phyloP scores from a whole-genome alignment of 2,888 invertebrate species.

The Pammene fasciana region DNA sequence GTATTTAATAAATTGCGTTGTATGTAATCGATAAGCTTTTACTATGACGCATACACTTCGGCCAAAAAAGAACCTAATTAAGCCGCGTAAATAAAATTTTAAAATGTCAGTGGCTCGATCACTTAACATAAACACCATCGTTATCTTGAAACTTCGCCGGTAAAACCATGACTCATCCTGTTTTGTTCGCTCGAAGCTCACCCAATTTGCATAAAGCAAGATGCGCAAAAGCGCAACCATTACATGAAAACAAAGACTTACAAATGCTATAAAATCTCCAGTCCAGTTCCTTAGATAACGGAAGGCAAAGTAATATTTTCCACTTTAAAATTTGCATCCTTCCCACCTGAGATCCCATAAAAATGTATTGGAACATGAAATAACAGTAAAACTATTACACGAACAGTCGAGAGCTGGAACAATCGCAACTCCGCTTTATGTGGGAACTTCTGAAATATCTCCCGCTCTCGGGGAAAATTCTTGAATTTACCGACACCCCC shows the following conservation, averaged over 20 bases:
- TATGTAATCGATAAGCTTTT: too few species aligned
- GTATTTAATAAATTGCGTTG: too few species aligned
- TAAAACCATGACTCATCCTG: constrained; percentile 4
- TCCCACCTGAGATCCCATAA: constrained; percentile 54
- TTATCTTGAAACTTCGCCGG: constrained; percentile 7
- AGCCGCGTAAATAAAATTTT: not conserved
- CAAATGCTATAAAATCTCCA: not conserved
- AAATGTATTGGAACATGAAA: constrained; percentile 56
- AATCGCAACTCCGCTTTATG: constrained; percentile 65
- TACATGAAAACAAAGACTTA: constrained; percentile 9
- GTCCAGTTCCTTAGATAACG: constrained; percentile 16
- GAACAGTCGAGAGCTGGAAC: constrained; percentile 64
- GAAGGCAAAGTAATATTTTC: constrained; percentile 16
- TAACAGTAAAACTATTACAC: constrained; percentile 75
- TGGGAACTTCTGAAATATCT: constrained; percentile 53
- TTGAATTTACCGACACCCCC: constrained; percentile 47
- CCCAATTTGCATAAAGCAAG: constrained; percentile 21
- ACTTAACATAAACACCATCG: not conserved
- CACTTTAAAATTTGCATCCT: constrained; percentile 55
- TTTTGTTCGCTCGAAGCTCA: constrained; percentile 20
- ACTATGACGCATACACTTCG: too few species aligned
- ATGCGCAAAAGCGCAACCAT: constrained; percentile 6
- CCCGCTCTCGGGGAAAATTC: constrained; percentile 54
- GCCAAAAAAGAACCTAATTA: too few species aligned
- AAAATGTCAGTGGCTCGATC: not conserved